Conservation (phyloP, 2,797 vertebrate genomes). For the Semaprochilodus insignis region DNA sequence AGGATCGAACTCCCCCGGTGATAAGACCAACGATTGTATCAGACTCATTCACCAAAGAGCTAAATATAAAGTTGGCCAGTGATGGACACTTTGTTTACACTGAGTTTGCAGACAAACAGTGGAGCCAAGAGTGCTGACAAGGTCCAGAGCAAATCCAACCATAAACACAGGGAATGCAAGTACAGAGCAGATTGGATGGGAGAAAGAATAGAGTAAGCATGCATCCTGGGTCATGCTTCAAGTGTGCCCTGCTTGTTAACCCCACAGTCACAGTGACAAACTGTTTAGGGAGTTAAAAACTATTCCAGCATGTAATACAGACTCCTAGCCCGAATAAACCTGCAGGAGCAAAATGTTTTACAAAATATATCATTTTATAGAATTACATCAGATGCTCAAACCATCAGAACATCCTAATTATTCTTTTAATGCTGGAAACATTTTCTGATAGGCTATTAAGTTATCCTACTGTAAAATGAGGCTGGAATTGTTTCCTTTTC, state of each 20-base stretch:
- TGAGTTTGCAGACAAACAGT: slow-evolving; percentile 23
- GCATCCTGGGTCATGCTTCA: slow-evolving; percentile 32
- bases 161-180: slow-evolving; percentile 47
- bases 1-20: too few relatives aligned
- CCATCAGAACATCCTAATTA: too few relatives aligned
- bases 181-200: slow-evolving; percentile 22
- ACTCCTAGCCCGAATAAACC: not conserved
- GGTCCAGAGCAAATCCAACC: slow-evolving; percentile 49
- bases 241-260: slow-evolving; percentile 19
- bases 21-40: not conserved
- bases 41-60: slow-evolving; percentile 2
- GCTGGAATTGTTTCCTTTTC: too few relatives aligned
- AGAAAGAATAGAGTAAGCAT: slow-evolving; percentile 36
- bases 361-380: not conserved
- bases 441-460: too few relatives aligned
- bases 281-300: slow-evolving; percentile 11
- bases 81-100: slow-evolving; percentile 44
- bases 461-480: too few relatives aligned
- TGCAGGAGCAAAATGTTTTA: not conserved
- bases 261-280: slow-evolving; percentile 23
- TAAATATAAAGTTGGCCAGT: slow-evolving; percentile 37
- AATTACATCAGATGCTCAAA: too few relatives aligned
- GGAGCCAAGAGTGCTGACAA: slow-evolving; percentile 46
- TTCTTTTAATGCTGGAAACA: too few relatives aligned
- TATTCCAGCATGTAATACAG: slow-evolving; percentile 7